A percentile compares a stretch with the other conserved stretches of the same genome.
These are phyloP conservation scores for Galerucella nymphaeae DNA, from an alignment of 2,888 invertebrate species.

Conservation along the genomic window DNA sequence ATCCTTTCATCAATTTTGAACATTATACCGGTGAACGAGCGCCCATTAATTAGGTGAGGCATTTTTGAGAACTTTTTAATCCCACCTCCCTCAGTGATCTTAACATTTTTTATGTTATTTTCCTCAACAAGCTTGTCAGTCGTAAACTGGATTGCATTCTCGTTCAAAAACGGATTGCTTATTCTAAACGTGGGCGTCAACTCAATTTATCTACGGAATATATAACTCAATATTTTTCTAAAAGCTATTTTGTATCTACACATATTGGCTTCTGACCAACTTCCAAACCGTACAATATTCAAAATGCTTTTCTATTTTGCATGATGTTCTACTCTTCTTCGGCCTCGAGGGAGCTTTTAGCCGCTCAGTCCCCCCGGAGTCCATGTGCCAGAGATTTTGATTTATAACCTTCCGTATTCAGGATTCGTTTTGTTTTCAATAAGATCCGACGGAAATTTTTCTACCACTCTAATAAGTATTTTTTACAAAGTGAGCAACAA, in stretches of 20 bases:
- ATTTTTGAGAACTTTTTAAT: too few species aligned
- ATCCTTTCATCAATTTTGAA: too few species aligned
- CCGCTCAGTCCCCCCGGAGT: slow-evolving; percentile 10
- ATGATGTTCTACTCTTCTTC: slow-evolving; percentile 33
- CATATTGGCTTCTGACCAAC: slow-evolving; percentile 61
- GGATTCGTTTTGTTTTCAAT: slow-evolving; percentile 1
- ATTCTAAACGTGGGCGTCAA: slow-evolving; percentile 56
- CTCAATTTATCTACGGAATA: slow-evolving; percentile 51
- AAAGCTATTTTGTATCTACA: slow-evolving; percentile 62
- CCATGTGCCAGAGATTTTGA: slow-evolving; percentile 41
- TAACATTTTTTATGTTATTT: not conserved
- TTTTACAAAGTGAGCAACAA: too few species aligned
- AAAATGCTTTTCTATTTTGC: slow-evolving; percentile 51
- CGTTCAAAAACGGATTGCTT: slow-evolving; percentile 25
- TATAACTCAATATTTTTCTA: slow-evolving; percentile 63
- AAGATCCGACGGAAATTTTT: too few species aligned
- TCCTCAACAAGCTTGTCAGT: slow-evolving; percentile 4
- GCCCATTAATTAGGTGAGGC: too few species aligned
- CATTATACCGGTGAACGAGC: too few species aligned
- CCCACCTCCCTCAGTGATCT: too few species aligned
- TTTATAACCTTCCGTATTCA: slow-evolving; percentile 31
- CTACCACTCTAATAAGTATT: too few species aligned
- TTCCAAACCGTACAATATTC: slow-evolving; percentile 55
- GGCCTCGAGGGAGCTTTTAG: slow-evolving; percentile 41
- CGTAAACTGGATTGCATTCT: slow-evolving; percentile 16